These are phyloP conservation scores for Meriones unguiculatus DNA, from an alignment of 2,113 vertebrate genomes.

Conservation along the genomic window DNA sequence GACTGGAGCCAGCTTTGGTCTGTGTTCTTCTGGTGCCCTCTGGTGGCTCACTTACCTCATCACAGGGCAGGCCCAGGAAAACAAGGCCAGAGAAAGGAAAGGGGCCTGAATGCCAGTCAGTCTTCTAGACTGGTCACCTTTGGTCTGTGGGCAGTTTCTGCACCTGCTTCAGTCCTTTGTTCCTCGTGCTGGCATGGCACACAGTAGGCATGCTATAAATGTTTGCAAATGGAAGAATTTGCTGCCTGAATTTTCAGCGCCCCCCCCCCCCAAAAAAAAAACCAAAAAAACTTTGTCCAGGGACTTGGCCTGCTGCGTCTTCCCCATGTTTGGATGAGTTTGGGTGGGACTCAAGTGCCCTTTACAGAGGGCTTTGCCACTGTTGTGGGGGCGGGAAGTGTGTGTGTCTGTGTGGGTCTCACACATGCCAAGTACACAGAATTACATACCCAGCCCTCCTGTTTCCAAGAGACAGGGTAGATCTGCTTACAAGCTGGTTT, in stretches of 20 bases:
- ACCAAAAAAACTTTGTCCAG: background rate
- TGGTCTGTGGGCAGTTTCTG: background rate
- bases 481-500: background rate
- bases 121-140: background rate
- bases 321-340: background rate
- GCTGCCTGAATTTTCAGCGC: background rate
- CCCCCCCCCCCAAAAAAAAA: no score
- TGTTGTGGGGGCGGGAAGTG: background rate
- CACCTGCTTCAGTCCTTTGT: constrained; percentile 18
- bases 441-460: background rate
- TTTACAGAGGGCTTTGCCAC: background rate
- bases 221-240: background rate
- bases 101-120: no score
- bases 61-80: background rate
- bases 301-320: background rate
- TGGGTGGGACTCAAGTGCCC: background rate
- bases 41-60: constrained; percentile 63
- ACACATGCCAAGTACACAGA: background rate
- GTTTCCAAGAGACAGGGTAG: background rate
- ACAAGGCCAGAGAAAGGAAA: background rate
- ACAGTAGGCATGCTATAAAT: background rate
- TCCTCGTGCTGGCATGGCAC: background rate
- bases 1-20: background rate
- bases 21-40: constrained; percentile 65
- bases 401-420: background rate